phyloP scores from a whole-genome alignment of 2,888 invertebrate species.

The Drosophila helvetica region DNA sequence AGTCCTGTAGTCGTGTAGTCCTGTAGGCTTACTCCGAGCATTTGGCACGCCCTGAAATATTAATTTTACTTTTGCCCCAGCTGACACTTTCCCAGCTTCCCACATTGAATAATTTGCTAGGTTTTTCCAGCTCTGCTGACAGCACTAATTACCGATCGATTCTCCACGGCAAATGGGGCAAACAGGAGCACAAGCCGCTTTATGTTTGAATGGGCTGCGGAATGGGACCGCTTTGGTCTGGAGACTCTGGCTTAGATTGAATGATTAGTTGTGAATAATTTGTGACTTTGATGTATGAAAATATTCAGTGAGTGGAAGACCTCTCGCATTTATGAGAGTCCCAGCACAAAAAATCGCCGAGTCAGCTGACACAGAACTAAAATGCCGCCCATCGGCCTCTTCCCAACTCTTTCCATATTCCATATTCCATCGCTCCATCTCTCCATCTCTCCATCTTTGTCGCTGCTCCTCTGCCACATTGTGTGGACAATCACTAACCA shows the following conservation, averaged over 20 bases:
- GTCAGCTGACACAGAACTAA: constrained; percentile 49
- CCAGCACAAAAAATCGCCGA: constrained; percentile 43
- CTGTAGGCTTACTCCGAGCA: constrained; percentile 14
- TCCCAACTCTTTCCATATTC: neutral
- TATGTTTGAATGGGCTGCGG: constrained; percentile 4
- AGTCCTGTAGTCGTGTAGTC: neutral
- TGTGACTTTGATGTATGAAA: constrained; percentile 30
- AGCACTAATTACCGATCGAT: constrained; percentile 38
- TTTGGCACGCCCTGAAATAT: constrained; percentile 34
- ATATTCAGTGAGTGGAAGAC: constrained; percentile 2
- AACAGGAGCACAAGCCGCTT: constrained; percentile 33
- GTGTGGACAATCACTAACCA: constrained; percentile 74
- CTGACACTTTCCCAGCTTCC: constrained; percentile 35
- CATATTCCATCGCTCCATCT: neutral
- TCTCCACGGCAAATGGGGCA: constrained; percentile 12
- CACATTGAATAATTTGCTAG: constrained; percentile 25
- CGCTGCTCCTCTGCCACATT: constrained; percentile 64
- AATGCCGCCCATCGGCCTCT: constrained; percentile 1
- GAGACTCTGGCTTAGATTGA: constrained; percentile 9
- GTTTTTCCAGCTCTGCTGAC: constrained; percentile 25
- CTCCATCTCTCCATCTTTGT: constrained; percentile 25
- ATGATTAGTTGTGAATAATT: constrained; percentile 12
- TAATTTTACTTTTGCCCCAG: constrained; percentile 33
- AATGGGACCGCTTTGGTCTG: neutral
- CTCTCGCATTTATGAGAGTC: neutral